phyloP scores from a whole-genome alignment of 2,888 invertebrate genomes.

The Spialia ferax region DNA sequence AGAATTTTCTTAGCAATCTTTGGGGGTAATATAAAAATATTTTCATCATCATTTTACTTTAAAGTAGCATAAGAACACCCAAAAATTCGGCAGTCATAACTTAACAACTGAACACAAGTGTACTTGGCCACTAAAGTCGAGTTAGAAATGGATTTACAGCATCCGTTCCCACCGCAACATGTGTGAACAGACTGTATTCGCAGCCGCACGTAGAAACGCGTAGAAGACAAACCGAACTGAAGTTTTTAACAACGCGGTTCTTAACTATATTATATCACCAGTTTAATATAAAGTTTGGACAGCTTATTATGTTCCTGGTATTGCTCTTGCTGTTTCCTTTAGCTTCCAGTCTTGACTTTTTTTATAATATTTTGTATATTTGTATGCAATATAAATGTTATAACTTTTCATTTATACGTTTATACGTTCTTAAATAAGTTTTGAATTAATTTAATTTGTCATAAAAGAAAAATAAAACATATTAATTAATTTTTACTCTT shows the following conservation, averaged over 20 bases:
- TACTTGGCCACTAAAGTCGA: constrained; percentile 65
- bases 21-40: too few relatives aligned
- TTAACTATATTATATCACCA: constrained; percentile 2
- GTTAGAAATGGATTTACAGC: constrained; percentile 82
- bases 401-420: too few relatives aligned
- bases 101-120: constrained; percentile 10
- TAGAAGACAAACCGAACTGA: constrained; percentile 46
- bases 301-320: constrained; percentile 10
- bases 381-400: too few relatives aligned
- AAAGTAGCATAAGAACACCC: background rate
- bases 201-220: constrained; percentile 5
- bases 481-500: too few relatives aligned
- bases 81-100: background rate
- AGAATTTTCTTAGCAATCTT: too few relatives aligned
- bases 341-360: too few relatives aligned
- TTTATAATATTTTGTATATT: too few relatives aligned
- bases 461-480: too few relatives aligned
- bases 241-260: constrained; percentile 10
- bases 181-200: background rate
- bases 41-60: too few relatives aligned
- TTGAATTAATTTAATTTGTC: too few relatives aligned
- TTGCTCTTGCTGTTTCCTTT: background rate
- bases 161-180: constrained; percentile 65
- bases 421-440: too few relatives aligned
- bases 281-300: constrained; percentile 8